phyloP scores from a whole-genome alignment of 2,888 invertebrate species.

The Tethea ocularis region DNA sequence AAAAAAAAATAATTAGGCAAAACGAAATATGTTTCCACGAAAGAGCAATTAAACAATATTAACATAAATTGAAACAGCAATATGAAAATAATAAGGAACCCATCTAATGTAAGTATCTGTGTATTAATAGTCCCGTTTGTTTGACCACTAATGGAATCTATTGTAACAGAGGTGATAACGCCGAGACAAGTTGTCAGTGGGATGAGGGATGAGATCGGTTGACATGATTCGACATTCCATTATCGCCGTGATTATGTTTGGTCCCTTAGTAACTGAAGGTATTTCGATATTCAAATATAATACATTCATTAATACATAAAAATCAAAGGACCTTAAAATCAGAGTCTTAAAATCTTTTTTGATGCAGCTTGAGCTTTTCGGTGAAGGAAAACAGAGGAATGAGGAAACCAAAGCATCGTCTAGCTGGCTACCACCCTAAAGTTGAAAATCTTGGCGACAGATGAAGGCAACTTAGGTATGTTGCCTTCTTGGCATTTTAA shows the following conservation, averaged over 20 bases:
- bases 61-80: no score
- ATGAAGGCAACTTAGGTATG: no score
- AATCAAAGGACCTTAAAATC: neutral
- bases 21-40: no score
- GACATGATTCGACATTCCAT: slow-evolving; percentile 44
- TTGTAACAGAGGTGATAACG: slow-evolving; percentile 45
- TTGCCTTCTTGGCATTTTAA: no score
- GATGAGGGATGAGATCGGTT: slow-evolving; percentile 27
- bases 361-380: no score
- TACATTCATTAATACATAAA: neutral
- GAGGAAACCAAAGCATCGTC: no score
- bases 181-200: slow-evolving; percentile 32
- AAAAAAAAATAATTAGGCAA: no score
- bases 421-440: no score
- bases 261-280: slow-evolving; percentile 1
- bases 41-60: no score
- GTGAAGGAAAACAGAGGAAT: no score
- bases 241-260: slow-evolving; percentile 39
- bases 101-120: slow-evolving; percentile 29
- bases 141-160: slow-evolving; percentile 53
- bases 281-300: neutral
- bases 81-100: neutral
- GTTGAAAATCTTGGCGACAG: no score
- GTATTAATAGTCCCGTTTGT: slow-evolving; percentile 41
- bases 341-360: neutral